Evolutionary conservation across 2,888 invertebrate species (phyloP), one percentile per base, ranked within the genome.

Genomic region (Lepidocyrtoides sp.): DNA sequence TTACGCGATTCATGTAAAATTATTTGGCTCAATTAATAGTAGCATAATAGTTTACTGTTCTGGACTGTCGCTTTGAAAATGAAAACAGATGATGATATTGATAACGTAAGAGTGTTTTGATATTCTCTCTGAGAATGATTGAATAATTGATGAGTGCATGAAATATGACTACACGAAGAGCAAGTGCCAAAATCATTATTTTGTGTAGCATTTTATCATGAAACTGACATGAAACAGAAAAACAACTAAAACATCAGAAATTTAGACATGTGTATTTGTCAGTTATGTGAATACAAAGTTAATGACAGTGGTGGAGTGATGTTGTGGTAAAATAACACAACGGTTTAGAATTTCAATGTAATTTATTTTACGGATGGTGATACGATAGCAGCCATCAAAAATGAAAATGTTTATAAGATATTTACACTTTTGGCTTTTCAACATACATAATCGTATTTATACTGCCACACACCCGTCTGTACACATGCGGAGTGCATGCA

Each of bases 311-410:
- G 1, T 8, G 5, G 7, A 7, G 60, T n/a, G n/a, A 17, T n/a
- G 60, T 60, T 69, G 69, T 44, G 20, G 10, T 32, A 10, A 12
- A 36, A 36, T 12, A 20, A 60, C n/a, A n/a, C n/a, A n/a, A n/a
- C n/a, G n/a, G 41, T 51, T 17, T 81, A 36, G 36, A 81, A 81
- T 86, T 48, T 54, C 75, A 41, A 14, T 72, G 72, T 51, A 86
- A 86, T 86, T 85, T 86, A 86, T 86, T 86, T 75, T 86, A 48
- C 41, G 60, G 63, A 83, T 63, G 41, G 36, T 66, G 14, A 77
- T 26, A 77, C 77, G 41, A 77, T 75, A 77, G 17, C 0, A 51
- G 14, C 14, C 26, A 51, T 51, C 51, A 51, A 84, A 41, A 83
- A 41, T 83, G 48, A 48, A 29, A 69, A 69, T 48, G 36, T 26